Base-by-base conservation (phyloP, 1,140 invertebrate species). In the Meloidogyne floridensis region DNA sequence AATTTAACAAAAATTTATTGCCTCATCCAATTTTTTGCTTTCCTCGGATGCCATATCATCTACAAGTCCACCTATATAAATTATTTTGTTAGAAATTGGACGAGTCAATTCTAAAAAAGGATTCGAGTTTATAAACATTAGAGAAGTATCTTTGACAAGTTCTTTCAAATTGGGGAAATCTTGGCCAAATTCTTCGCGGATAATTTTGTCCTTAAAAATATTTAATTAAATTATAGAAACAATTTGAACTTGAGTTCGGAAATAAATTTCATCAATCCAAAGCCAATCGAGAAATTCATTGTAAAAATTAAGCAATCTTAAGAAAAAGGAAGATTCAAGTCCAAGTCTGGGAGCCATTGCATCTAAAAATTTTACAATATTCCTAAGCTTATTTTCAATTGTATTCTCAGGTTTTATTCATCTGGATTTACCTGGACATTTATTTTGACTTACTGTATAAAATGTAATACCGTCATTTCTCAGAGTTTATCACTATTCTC, bases 41-140 rank as follows among this genome's bases (percentile, higher is more conserved):
- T 32, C 42, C 11, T 65, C 15, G 7, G 59, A 65, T n/a, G n/a
- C n/a, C n/a, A n/a, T 15, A n/a, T 71, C 72, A n/a, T 71, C 65
- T 11, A 72, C 77, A 9, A 79, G 20, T 71, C 77, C 77, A 20
- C 77, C 77, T 15, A 79, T 71, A 51, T 79, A 51, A 32, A 79
- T n/a, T 1, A 79, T 32, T 71, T 79, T 79, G 13, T 79, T 65
- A 8, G 77, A 79, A 47, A 72, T 65, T 47, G 77, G 77, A 47
- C 77, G 32, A 6, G 77, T 54, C 77, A 72, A 32, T 47, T 79
- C 77, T 8, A 71, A 43, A 18, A 79, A 79, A 47, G 69, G 59
- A 11, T 79, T 79, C 6, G 77, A 79, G n/a, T 79, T 79, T 10
- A 69, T 8, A 18, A 79, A 79, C n/a, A 79, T 11, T 43, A 79